phyloP scores from a whole-genome alignment of 2,113 vertebrate species.

The Cochlearius cochlearius region DNA sequence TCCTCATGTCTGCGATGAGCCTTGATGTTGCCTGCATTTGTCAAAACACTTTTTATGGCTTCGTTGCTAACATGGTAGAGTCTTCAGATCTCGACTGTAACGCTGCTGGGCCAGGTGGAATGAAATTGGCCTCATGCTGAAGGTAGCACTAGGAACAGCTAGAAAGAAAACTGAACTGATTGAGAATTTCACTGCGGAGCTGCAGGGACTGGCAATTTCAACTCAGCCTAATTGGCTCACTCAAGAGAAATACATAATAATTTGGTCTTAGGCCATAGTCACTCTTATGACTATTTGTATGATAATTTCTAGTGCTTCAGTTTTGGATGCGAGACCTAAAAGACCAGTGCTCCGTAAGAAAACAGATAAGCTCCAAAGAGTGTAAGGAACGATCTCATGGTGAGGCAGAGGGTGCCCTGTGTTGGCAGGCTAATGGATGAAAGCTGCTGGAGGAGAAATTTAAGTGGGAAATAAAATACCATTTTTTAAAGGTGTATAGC shows the following conservation, averaged over 20 bases:
- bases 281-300: background rate
- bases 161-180: background rate
- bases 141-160: background rate
- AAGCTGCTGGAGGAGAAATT: background rate
- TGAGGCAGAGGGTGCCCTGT: background rate
- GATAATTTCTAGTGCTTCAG: background rate
- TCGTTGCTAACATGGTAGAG: background rate
- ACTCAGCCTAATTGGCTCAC: background rate
- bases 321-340: background rate
- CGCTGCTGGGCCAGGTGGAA: background rate
- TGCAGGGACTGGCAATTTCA: background rate
- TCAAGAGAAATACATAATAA: background rate
- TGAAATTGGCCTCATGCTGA: background rate
- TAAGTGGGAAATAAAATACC: background rate
- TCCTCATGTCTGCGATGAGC: background rate
- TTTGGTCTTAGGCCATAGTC: background rate
- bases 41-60: background rate
- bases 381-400: background rate
- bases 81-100: background rate
- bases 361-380: background rate
- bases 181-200: background rate
- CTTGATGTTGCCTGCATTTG: background rate
- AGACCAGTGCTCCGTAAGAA: background rate
- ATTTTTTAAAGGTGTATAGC: background rate
- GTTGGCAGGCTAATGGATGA: background rate